Evolutionary conservation across 1,140 invertebrate genomes (phyloP).

Genomic region (Euglossa dilemma): DNA sequence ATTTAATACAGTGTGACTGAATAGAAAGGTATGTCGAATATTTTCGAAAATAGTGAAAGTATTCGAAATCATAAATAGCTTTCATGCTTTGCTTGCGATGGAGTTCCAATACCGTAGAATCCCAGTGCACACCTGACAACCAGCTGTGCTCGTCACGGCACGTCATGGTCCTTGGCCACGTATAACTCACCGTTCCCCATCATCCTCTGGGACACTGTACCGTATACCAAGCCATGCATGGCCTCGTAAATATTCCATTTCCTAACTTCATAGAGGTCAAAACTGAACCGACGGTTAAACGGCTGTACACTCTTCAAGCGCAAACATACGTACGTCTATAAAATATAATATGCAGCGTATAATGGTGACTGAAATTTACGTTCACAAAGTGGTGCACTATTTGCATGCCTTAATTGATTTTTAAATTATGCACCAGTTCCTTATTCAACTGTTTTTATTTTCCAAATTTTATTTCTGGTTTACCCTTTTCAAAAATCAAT

Average conservation of each 20-base stretch:
- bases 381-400: no score
- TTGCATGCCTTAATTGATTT: no score
- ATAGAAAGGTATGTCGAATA: neutral
- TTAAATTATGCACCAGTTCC: no score
- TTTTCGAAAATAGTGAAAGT: neutral
- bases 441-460: no score
- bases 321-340: neutral
- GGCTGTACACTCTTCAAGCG: neutral
- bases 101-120: slow-evolving; percentile 16
- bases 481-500: no score
- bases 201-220: slow-evolving; percentile 1
- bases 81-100: neutral
- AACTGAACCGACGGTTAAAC: neutral
- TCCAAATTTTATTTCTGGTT: no score
- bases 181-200: slow-evolving; percentile 36
- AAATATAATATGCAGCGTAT: neutral
- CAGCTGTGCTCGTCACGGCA: slow-evolving; percentile 60
- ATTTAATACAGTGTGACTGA: neutral
- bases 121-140: slow-evolving; percentile 62
- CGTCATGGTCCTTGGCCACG: slow-evolving; percentile 54
- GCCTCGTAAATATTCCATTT: slow-evolving; percentile 27
- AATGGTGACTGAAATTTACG: neutral
- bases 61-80: slow-evolving; percentile 3
- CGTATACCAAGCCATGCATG: slow-evolving; percentile 10
- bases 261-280: neutral